Percentiles rank a stretch among this genome's conserved stretches.
Conservation (phyloP, 2,888 invertebrate genomes). For the Euspilapteryx auroguttella region DNA sequence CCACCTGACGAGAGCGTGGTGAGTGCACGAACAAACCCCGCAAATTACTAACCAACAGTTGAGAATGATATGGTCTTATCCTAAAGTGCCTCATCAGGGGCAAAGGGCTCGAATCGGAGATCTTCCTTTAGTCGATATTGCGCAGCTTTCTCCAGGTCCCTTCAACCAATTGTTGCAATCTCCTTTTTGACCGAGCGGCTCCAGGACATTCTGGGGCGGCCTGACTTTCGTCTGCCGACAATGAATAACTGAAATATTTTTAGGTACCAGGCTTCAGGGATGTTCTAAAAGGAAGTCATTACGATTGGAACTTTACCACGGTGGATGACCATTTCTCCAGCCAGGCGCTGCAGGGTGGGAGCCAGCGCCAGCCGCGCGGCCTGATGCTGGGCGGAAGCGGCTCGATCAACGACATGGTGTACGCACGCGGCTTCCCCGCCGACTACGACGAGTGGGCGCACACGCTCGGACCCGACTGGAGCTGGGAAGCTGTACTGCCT, state of each 20-base stretch:
- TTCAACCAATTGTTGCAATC: too few species aligned
- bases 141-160: too few species aligned
- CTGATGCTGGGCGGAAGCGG: conserved; percentile 38
- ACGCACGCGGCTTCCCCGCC: conserved; percentile 30
- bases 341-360: conserved; percentile 22
- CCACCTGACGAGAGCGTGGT: conserved; percentile 36
- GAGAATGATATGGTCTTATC: too few species aligned
- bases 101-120: too few species aligned
- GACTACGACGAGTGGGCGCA: conserved; percentile 39
- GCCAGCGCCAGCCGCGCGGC: conserved; percentile 31
- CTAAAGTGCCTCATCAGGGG: too few species aligned
- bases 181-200: too few species aligned
- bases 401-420: conserved; percentile 40
- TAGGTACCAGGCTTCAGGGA: conserved; percentile 30
- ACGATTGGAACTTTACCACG: conserved; percentile 42
- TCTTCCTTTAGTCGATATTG: too few species aligned
- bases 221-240: background rate
- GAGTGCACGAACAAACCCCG: too few species aligned
- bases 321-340: conserved; percentile 21
- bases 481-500: conserved; percentile 26
- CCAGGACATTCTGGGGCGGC: too few species aligned
- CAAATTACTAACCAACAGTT: too few species aligned
- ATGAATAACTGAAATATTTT: background rate
- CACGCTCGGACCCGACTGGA: conserved; percentile 22
- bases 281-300: conserved; percentile 17